Evolutionary conservation across 2,797 vertebrate species (phyloP).

Genomic region (Microhierax caerulescens): DNA sequence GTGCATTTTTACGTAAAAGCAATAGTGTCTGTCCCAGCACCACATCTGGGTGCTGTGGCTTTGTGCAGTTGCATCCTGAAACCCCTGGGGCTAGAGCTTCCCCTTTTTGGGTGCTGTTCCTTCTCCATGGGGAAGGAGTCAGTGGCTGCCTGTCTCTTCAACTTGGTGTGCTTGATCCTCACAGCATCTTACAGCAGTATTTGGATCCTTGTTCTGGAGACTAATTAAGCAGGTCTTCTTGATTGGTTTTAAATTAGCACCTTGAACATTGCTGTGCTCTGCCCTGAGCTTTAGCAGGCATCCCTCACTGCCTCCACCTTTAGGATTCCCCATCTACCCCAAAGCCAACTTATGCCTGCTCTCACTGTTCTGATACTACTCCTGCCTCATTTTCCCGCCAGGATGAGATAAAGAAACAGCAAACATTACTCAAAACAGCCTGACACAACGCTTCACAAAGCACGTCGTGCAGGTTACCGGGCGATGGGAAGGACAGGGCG

Average conservation of each 20-base stretch:
- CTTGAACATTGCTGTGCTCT: neutral
- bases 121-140: neutral
- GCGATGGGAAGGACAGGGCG: neutral
- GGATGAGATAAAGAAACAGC: neutral
- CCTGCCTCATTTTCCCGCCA: neutral
- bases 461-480: neutral
- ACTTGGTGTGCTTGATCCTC: neutral
- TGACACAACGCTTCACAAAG: neutral
- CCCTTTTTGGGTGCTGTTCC: accelerated
- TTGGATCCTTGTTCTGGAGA: neutral
- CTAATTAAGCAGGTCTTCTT: neutral
- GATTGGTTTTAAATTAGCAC: neutral
- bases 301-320: neutral
- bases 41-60: neutral
- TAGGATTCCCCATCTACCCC: neutral
- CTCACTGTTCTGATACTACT: neutral
- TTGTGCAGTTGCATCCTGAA: neutral
- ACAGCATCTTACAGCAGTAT: neutral
- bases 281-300: neutral
- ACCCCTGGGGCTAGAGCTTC: accelerated
- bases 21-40: neutral
- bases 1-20: neutral
- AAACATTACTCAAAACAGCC: neutral
- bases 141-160: neutral
- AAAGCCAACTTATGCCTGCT: neutral